phyloP scores from a whole-genome alignment of 2,888 invertebrate species.

The Coenonympha glycerion region DNA sequence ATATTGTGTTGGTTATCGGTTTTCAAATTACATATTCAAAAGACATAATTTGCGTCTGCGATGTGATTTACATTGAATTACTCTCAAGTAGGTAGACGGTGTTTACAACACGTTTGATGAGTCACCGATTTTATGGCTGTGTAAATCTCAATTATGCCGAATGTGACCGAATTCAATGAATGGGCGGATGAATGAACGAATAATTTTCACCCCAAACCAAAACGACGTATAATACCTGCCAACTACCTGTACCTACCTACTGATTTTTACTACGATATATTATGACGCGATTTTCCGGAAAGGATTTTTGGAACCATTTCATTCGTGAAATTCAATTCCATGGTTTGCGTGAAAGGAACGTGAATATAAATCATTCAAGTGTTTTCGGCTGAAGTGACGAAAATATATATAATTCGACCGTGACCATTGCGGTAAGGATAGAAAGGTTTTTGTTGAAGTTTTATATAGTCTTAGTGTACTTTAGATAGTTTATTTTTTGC shows the following conservation, averaged over 20 bases:
- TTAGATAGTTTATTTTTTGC: not conserved
- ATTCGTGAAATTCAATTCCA: not conserved
- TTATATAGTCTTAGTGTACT: not conserved
- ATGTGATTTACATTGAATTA: conserved; percentile 8
- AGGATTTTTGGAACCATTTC: too few relatives aligned
- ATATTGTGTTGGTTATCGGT: not conserved
- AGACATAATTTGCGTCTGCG: not conserved
- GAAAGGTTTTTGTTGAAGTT: not conserved
- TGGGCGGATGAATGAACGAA: conserved; percentile 13
- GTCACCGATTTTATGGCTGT: conserved; percentile 14
- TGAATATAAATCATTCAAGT: not conserved
- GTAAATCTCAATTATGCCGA: conserved; percentile 16
- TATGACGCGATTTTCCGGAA: too few relatives aligned
- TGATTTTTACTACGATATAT: too few relatives aligned
- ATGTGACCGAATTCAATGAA: conserved; percentile 13
- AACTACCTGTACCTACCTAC: too few relatives aligned
- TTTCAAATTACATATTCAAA: conserved; percentile 9
- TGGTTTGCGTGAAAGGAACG: not conserved
- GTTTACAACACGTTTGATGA: conserved; percentile 15
- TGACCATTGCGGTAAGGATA: not conserved
- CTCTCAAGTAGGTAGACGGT: conserved; percentile 11
- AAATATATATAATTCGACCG: not conserved
- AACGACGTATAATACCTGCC: too few relatives aligned
- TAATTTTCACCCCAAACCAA: conserved; percentile 6
- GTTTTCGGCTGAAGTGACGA: not conserved